Base-by-base conservation (phyloP, 2,797 vertebrate genomes). In the Bothrops alternatus region DNA sequence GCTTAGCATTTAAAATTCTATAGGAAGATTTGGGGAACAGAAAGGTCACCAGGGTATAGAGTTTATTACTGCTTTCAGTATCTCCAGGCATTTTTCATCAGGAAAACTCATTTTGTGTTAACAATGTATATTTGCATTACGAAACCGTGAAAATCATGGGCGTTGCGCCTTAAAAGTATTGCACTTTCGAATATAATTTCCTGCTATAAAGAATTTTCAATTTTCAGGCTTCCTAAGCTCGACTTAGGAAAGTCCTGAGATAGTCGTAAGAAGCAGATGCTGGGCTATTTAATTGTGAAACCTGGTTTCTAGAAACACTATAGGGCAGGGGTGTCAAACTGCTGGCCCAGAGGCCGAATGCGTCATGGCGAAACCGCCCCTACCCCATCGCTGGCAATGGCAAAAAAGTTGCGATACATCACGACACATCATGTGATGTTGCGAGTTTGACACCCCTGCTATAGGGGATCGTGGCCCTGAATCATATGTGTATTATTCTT, bases 1-100 rank as follows among this genome's bases (percentile, higher is more conserved):
- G 0, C 42, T 94, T 95, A 92, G 90, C 0, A 0, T 90, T 90
- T 95, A 60, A 93, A 93, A 73, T 50, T 90, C 78, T 90, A 0
- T 14, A n/a, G 61, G 93, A 87, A 88, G 61, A n/a, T 42, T 32
- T 55, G 91, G 92, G 90, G 65, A 26, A 20, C 0, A 0, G 0
- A 73, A 57, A 58, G 60, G 58, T 60, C 91, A 89, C 42, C 37
- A 88, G 60, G 12, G 6, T 85, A 53, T 61, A 3, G 0, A 0
- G 47, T 82, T 92, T 69, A 14, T 73, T 93, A 92, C 50, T 85
- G 50, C 50, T 60, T 87, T 90, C 53, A 25, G 26, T 78, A 37
- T 87, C 92, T 32, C 14, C 63, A 63, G 28, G 69, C n/a, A 47
- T 14, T 85, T 32, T 82, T 73, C 57, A 63, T 37, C 26, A 78